phyloP scores from a whole-genome alignment of 2,113 vertebrate species.

The Poeciliopsis retropinna region DNA sequence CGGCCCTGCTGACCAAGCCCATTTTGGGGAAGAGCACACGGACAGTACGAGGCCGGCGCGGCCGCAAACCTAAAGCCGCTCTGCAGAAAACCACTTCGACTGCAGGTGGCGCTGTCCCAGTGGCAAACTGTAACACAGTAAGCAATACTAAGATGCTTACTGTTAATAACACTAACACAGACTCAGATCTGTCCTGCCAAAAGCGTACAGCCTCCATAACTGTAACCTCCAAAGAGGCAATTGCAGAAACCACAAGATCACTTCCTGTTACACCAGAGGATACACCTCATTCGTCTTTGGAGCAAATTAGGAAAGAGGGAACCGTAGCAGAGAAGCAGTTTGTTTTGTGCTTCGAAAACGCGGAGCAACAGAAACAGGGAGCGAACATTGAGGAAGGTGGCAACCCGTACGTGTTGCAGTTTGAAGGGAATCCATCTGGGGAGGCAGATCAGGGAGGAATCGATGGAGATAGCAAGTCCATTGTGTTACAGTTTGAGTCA shows the following conservation, averaged over 20 bases:
- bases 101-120: conserved; percentile 17
- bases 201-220: conserved; percentile 14
- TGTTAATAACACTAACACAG: conserved; percentile 30
- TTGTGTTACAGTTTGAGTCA: conserved; percentile 76
- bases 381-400: conserved; percentile 52
- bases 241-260: conserved; percentile 21
- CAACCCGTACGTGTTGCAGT: conserved; percentile 77
- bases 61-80: conserved; percentile 75
- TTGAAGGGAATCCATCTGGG: conserved; percentile 65
- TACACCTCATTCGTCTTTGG: conserved; percentile 23
- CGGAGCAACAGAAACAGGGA: conserved; percentile 54
- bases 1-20: conserved; percentile 68
- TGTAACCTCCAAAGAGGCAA: conserved; percentile 18
- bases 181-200: conserved; percentile 17
- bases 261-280: conserved; percentile 26
- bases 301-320: conserved; percentile 45
- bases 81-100: conserved; percentile 52
- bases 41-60: conserved; percentile 74
- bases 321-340: conserved; percentile 69
- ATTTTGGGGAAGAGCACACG: conserved; percentile 77
- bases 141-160: conserved; percentile 5
- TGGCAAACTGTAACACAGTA: conserved; percentile 22
- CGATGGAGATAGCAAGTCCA: conserved; percentile 65
- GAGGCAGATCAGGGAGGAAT: conserved; percentile 43
- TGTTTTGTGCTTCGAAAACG: conserved; percentile 79